phyloP scores from a whole-genome alignment of 1,140 invertebrate genomes.

The Campoletis sonorensis region DNA sequence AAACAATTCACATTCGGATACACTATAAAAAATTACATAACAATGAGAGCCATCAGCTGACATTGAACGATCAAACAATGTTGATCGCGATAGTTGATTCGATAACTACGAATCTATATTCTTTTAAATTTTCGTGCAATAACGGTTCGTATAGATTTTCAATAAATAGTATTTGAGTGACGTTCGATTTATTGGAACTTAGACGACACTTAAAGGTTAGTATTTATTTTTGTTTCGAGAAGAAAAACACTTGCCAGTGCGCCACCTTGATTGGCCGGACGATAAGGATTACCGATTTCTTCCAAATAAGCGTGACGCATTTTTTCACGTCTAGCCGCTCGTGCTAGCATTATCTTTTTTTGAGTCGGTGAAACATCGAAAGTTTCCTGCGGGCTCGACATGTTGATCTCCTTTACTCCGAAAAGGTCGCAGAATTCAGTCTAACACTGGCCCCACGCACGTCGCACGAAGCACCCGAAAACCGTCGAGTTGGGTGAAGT shows the following conservation, averaged over 20 bases:
- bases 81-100: background rate
- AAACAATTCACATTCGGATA: background rate
- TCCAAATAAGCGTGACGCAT: constrained; percentile 84
- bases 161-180: background rate
- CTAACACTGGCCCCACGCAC: background rate
- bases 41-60: background rate
- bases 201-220: background rate
- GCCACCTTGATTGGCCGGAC: constrained; percentile 76
- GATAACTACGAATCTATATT: background rate
- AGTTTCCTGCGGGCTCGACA: constrained; percentile 46
- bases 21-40: background rate
- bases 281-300: constrained; percentile 81
- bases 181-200: constrained; percentile 33
- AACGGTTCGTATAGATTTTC: background rate
- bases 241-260: constrained; percentile 77
- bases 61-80: background rate
- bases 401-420: constrained; percentile 33
- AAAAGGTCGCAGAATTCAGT: background rate
- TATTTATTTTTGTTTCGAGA: too few species aligned
- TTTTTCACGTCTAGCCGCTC: constrained; percentile 76
- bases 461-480: background rate
- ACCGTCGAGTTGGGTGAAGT: background rate
- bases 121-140: background rate
- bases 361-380: constrained; percentile 61
- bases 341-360: constrained; percentile 76